phyloP scores from a whole-genome alignment of 1,140 invertebrate genomes.

The Gyrodactylus salaris region DNA sequence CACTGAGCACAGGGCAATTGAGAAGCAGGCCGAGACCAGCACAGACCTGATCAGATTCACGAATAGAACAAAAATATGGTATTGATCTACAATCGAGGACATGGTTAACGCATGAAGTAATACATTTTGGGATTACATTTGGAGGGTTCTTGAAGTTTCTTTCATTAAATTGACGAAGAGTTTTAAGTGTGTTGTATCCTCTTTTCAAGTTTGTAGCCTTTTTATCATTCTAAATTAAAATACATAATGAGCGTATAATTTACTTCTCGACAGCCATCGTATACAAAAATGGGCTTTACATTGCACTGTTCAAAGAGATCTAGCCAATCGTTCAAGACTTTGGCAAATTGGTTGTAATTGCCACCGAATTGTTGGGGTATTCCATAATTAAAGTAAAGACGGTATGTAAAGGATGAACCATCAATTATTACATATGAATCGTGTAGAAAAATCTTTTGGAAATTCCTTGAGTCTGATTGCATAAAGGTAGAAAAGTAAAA shows the following conservation, averaged over 20 bases:
- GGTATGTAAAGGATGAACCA: neutral
- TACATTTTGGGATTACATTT: neutral
- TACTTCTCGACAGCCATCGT: neutral
- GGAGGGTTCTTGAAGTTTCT: neutral
- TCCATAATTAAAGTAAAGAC: neutral
- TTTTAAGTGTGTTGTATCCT: neutral
- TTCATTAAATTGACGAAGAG: neutral
- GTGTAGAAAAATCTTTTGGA: neutral
- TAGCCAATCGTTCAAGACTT: neutral
- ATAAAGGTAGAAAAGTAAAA: neutral
- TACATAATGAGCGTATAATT: neutral
- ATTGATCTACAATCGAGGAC: neutral
- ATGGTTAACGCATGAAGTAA: neutral
- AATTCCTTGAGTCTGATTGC: neutral
- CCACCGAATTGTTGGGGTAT: neutral
- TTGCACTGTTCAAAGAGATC: neutral
- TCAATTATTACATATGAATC: neutral
- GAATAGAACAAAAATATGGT: neutral
- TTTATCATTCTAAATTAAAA: neutral
- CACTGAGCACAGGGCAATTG: neutral
- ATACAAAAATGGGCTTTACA: neutral
- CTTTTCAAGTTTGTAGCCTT: neutral
- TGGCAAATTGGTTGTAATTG: neutral
- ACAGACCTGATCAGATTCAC: neutral
- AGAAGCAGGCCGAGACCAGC: neutral